Evolutionary conservation across 2,797 vertebrate species (phyloP), one percentile per base, ranked within the genome.

Genomic region (Enteromius unitaeniatus): DNA sequence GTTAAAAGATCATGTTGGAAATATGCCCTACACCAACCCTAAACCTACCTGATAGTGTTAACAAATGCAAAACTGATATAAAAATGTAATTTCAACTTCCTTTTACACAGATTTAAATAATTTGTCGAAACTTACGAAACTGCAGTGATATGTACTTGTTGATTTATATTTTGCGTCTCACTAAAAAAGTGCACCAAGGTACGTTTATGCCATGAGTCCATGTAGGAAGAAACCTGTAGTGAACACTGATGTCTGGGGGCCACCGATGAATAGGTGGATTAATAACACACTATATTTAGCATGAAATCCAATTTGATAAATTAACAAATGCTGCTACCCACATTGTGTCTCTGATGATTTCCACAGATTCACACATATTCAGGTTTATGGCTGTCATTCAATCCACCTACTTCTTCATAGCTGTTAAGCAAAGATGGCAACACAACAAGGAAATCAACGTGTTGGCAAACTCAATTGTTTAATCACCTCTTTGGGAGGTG

Each of bases 281-380:
- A 89, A 89, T 85, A 86, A 89, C 68, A 51, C 78, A 72, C 78
- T 73, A 82, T 47, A 53, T 78, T 81, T 88, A 79, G 79, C 80
- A 58, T 77, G 77, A 89, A 88, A 80, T 26, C 21, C 8, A 62
- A 88, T 87, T 83, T 78, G 13, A 47, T 64, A 69, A 87, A 88
- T 88, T 78, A 82, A 45, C 74, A 31, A 74, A 84, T 69, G 78
- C 51, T 1, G 53, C 72, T 65, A 65, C 2, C 55, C 76, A 70
- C 70, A 81, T 26, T 28, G 14, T 80, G 15, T 82, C 42, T 42
- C 84, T 34, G 10, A 72, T 72, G 51, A 78, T n/a, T 82, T 31
- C 15, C 65, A 53, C 28, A 77, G 67, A 77, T 85, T 82, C 72
- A 68, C 72, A 82, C 72, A 60, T 49, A 81, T 68, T 51, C 28